phyloP scores from a whole-genome alignment of 2,113 vertebrate species.

The Podilymbus podiceps region DNA sequence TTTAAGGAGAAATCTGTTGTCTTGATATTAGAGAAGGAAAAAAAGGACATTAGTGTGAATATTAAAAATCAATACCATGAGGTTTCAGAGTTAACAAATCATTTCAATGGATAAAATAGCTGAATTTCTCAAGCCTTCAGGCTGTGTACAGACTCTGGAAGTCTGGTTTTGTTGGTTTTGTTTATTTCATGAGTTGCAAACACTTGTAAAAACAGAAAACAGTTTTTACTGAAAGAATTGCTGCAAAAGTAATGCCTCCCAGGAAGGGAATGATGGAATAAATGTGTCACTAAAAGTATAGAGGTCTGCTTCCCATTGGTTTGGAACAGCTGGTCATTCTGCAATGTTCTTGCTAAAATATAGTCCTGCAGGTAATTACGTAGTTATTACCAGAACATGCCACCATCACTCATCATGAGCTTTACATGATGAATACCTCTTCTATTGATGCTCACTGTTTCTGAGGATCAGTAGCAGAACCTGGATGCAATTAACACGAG shows the following conservation, averaged over 20 bases:
- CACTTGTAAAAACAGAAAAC: neutral
- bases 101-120: neutral
- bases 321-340: neutral
- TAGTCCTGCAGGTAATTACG: neutral
- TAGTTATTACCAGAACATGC: neutral
- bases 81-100: neutral
- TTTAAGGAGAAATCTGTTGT: neutral
- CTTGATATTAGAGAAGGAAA: neutral
- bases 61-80: neutral
- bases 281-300: neutral
- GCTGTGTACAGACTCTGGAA: neutral
- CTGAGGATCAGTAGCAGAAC: neutral
- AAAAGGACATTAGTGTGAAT: neutral
- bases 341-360: neutral
- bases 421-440: neutral
- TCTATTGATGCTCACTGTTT: neutral
- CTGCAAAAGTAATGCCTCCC: neutral
- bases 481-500: neutral
- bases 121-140: neutral
- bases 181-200: neutral
- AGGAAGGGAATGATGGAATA: neutral
- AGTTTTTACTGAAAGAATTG: neutral
- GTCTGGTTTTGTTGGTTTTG: neutral
- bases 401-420: neutral
- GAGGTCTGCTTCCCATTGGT: neutral